Evolutionary conservation across 2,888 invertebrate species (phyloP), one percentile per base, ranked within the genome.

Genomic region (Tinea trinotella): DNA sequence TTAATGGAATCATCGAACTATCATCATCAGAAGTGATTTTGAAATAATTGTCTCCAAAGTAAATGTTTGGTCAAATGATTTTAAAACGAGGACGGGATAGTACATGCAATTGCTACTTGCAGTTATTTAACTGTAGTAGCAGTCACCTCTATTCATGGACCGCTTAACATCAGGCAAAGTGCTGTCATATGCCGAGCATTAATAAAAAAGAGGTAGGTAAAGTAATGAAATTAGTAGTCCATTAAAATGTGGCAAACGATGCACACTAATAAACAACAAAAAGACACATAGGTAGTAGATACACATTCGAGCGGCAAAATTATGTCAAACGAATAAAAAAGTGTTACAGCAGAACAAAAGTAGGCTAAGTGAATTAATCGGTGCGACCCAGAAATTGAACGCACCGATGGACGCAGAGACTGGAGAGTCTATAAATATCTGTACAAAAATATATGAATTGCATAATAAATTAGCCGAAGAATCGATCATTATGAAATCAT

Each of bases 361-460:
- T 81, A 76, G 82, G 81, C 72, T 82, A 81, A 81, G 76, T 80
- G 74, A 76, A 77, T 78, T 76, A 79, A 74, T 78, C 76, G 64
- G 75, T 67, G 68, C 76, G 82, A 79, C 84, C 83, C 79, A 84
- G 81, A 82, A 83, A 82, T 69, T 67, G 70, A 20, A 44, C 54
- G 65, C 65, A 69, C 62, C 60, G 64, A 66, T 64, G 64, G 63
- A 64, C 64, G 64, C 63, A 64, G 62, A 64, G 62, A 58, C 55
- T 56, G 55, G 59, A 61, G 40, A n/a, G 35, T 34, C 22, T 12
- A 13, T 24, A 12, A 24, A 50, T 50, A 50, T 50, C 22, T 24
- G 24, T 24, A 6, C 22, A 5, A 22, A 22, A 22, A 22, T 22
- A 5, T 22, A 22, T 7, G 7, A 22, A 22, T 22, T 22, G 4